Conservation (phyloP, 2,113 vertebrate genomes). For the Anoura caudifer region DNA sequence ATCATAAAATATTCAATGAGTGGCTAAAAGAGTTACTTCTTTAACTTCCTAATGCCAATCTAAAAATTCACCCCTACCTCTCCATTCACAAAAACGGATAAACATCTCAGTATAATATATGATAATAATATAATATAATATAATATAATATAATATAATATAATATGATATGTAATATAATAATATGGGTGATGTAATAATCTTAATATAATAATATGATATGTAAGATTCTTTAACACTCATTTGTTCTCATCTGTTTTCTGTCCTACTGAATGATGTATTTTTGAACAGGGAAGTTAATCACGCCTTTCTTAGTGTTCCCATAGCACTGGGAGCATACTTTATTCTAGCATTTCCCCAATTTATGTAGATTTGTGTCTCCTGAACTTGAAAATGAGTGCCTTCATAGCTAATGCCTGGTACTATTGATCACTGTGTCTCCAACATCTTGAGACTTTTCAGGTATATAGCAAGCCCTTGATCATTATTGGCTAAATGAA, state of each 20-base stretch:
- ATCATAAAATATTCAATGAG: background rate
- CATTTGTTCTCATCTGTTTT: background rate
- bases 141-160: too few species aligned
- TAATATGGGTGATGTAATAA: too few species aligned
- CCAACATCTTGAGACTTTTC: background rate
- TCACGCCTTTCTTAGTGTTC: background rate
- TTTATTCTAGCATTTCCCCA: background rate
- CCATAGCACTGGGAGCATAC: background rate
- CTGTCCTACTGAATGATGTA: background rate
- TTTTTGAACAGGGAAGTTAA: slow-evolving; percentile 1
- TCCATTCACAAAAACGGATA: background rate
- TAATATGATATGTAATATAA: too few species aligned
- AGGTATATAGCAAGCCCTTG: background rate
- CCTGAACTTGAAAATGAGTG: background rate
- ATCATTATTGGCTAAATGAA: background rate
- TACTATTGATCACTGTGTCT: background rate
- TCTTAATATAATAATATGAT: too few species aligned
- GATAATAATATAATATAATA: too few species aligned
- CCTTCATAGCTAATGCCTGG: background rate
- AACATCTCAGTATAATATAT: too few species aligned
- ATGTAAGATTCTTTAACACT: background rate
- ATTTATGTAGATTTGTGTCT: background rate
- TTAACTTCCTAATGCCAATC: background rate
- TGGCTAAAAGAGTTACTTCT: background rate
- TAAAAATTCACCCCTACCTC: background rate